phyloP scores from a whole-genome alignment of 2,113 vertebrate genomes.

The Cranoglanis bouderius region DNA sequence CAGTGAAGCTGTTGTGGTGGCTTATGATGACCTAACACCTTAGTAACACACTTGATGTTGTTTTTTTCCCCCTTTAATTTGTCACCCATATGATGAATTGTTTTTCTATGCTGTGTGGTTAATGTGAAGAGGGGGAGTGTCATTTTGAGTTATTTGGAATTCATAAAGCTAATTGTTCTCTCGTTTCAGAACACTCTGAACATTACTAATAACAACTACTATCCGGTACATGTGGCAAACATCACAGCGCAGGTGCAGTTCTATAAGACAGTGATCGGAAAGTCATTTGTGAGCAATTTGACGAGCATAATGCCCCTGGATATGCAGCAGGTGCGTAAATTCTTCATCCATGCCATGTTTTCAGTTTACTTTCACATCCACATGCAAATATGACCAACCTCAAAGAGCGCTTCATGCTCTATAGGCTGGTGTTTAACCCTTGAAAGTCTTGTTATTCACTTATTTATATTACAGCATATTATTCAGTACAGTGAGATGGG shows the following conservation, averaged over 20 bases:
- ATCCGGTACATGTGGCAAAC: conserved; percentile 87
- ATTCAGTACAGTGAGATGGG: not conserved
- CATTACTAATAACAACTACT: conserved; percentile 97
- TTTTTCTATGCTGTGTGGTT: not conserved
- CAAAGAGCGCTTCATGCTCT: not conserved
- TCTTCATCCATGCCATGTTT: not conserved
- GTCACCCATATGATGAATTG: not conserved
- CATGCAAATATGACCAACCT: not conserved
- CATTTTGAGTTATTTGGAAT: not conserved
- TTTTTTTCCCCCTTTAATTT: not conserved
- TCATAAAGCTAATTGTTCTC: not conserved
- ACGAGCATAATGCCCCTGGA: conserved; percentile 86
- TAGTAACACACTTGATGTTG: not conserved
- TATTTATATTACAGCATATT: not conserved
- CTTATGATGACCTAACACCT: not conserved
- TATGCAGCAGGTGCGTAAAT: conserved; percentile 80
- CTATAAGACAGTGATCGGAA: conserved; percentile 90
- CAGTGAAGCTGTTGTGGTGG: not conserved
- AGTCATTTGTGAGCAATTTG: conserved; percentile 83
- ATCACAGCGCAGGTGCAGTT: conserved; percentile 92
- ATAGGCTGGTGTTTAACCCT: not conserved
- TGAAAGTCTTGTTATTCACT: not conserved
- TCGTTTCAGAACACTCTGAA: conserved; percentile 85
- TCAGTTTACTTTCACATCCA: conserved; percentile 1
- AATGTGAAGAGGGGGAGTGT: not conserved